A percentile compares a stretch with the other conserved stretches of the same genome.
These are phyloP conservation scores for Osmerus eperlanus DNA, from an alignment of 2,113 vertebrate genomes.

Conservation along the genomic window DNA sequence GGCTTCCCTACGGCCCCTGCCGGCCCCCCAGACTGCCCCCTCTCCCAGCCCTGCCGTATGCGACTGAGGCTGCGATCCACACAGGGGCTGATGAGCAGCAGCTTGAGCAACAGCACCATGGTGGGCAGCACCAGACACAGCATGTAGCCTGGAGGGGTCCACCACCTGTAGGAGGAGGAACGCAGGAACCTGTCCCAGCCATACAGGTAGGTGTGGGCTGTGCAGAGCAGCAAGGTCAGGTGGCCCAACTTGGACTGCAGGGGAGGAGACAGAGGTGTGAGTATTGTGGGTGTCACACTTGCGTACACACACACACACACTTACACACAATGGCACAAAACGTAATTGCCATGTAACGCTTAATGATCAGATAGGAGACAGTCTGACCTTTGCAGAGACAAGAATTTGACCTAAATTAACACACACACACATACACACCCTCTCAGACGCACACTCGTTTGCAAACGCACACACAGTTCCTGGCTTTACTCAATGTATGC, in stretches of 20 bases:
- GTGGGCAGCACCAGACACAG: constrained; percentile 82
- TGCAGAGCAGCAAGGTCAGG: constrained; percentile 82
- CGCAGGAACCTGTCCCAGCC: constrained; percentile 80
- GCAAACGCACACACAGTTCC: constrained; percentile 29
- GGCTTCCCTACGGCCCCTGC: no score
- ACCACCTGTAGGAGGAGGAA: constrained; percentile 73
- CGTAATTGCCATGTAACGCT: constrained; percentile 8
- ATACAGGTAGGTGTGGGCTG: constrained; percentile 78
- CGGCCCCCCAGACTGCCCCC: background rate
- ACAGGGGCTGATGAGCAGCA: constrained; percentile 81
- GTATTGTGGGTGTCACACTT: background rate
- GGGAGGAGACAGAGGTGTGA: constrained; percentile 24
- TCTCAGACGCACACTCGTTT: background rate
- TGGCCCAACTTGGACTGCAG: constrained; percentile 88
- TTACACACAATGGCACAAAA: constrained; percentile 5
- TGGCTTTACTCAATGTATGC: constrained; percentile 56
- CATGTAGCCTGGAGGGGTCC: constrained; percentile 76
- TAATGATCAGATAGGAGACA: constrained; percentile 18
- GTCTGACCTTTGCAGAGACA: constrained; percentile 62
- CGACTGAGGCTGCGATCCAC: constrained; percentile 74
- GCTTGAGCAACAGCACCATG: constrained; percentile 77
- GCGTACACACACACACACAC: background rate
- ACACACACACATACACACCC: constrained; percentile 1
- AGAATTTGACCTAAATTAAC: constrained; percentile 60
- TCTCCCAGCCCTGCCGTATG: constrained; percentile 82